Percentiles rank a stretch among this genome's conserved stretches.
These are phyloP conservation scores for Periphyllus acericola DNA, from an alignment of 2,888 invertebrate genomes.

Conservation along the genomic window DNA sequence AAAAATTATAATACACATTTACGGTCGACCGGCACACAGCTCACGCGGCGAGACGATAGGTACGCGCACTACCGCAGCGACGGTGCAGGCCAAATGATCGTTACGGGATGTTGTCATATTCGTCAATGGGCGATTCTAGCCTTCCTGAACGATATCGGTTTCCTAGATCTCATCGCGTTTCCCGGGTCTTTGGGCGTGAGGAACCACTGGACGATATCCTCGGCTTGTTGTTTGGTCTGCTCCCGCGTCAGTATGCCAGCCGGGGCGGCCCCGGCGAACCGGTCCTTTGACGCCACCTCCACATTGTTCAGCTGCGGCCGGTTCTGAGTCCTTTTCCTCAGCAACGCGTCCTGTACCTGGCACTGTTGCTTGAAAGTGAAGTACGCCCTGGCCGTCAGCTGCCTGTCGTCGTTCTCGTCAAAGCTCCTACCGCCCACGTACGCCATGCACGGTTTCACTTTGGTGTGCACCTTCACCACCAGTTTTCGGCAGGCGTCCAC, in stretches of 20 bases:
- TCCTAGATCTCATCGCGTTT: background rate
- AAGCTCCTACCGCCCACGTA: background rate
- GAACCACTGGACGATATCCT: slow-evolving; percentile 18
- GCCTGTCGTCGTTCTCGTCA: background rate
- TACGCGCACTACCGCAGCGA: too few species aligned
- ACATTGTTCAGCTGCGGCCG: background rate
- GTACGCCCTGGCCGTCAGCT: background rate
- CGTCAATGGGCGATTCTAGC: background rate
- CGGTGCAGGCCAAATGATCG: too few species aligned
- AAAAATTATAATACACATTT: too few species aligned
- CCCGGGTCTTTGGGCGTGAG: slow-evolving; percentile 26
- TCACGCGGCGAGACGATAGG: too few species aligned
- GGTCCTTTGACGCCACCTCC: background rate
- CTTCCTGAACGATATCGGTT: slow-evolving; percentile 36
- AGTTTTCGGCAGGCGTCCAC: slow-evolving; percentile 13
- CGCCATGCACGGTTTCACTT: slow-evolving; percentile 7
- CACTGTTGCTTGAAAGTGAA: background rate
- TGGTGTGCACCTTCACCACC: background rate
- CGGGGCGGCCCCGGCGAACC: background rate
- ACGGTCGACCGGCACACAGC: too few species aligned
- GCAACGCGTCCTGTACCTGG: background rate
- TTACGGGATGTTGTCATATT: background rate
- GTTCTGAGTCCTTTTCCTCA: background rate
- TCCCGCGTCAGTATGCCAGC: slow-evolving; percentile 11
- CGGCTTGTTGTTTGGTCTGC: slow-evolving; percentile 22